A percentile compares a stretch with the other conserved stretches of the same genome.
These are phyloP conservation scores for Meandrusa payeni DNA, from an alignment of 2,888 invertebrate genomes.

Conservation along the genomic window DNA sequence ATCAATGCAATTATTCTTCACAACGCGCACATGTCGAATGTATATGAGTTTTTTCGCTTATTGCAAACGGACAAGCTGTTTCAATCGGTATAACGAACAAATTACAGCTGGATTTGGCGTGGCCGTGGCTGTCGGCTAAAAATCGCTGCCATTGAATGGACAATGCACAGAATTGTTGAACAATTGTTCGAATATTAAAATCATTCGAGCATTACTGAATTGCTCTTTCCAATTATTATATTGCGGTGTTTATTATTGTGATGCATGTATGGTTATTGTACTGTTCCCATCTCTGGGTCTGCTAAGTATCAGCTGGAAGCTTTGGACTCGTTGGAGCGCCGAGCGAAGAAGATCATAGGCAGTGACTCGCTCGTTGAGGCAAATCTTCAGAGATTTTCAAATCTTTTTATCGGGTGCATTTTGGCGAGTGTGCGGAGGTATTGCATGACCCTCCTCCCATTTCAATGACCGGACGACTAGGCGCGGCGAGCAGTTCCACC, in stretches of 20 bases:
- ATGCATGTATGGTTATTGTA: too few species aligned
- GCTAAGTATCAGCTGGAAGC: too few species aligned
- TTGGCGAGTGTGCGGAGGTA: too few species aligned
- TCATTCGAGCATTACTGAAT: conserved; percentile 72
- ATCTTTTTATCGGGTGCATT: too few species aligned
- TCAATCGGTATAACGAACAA: conserved; percentile 27
- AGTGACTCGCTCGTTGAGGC: too few species aligned
- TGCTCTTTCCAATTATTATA: conserved; percentile 62
- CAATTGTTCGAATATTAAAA: conserved; percentile 73
- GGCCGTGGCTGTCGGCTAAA: conserved; percentile 35
- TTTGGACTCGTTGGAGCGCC: too few species aligned
- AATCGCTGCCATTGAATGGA: conserved; percentile 55
- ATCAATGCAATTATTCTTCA: conserved; percentile 24
- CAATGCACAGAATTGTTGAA: conserved; percentile 43
- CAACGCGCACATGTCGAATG: conserved; percentile 21
- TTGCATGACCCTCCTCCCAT: too few species aligned
- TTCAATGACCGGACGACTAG: too few species aligned
- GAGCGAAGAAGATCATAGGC: too few species aligned
- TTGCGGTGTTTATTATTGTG: conserved; percentile 39
- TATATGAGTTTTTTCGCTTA: conserved; percentile 16
- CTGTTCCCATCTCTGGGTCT: too few species aligned
- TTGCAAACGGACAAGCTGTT: conserved; percentile 5
- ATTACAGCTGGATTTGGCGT: conserved; percentile 29
- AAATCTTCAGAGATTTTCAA: too few species aligned
- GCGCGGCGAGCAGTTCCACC: too few species aligned